Percentiles rank a stretch among this genome's conserved stretches.
phyloP scores from a whole-genome alignment of 2,888 invertebrate species.

The Drosophila borborema region DNA sequence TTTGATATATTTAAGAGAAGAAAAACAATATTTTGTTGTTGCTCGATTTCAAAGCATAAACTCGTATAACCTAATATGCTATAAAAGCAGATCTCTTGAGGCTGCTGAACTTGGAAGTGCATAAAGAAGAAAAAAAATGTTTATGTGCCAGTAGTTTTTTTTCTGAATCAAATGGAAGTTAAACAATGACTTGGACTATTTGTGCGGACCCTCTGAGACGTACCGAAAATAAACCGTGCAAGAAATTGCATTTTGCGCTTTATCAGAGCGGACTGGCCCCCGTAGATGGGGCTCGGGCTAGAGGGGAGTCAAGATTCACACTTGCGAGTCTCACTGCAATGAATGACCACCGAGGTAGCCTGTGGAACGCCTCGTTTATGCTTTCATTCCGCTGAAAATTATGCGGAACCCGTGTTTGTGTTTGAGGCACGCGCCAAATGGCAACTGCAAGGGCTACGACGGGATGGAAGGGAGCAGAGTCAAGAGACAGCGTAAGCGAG shows the following conservation, averaged over 20 bases:
- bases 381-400: constrained; percentile 76
- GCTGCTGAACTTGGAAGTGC: constrained; percentile 10
- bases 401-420: constrained; percentile 77
- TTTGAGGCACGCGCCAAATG: constrained; percentile 72
- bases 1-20: constrained; percentile 5
- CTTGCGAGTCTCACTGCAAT: constrained; percentile 19
- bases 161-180: constrained; percentile 47
- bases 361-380: constrained; percentile 72
- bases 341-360: constrained; percentile 63
- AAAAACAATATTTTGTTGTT: constrained; percentile 13
- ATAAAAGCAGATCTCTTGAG: constrained; percentile 33
- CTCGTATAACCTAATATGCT: constrained; percentile 50
- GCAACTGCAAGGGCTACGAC: constrained; percentile 30
- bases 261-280: constrained; percentile 15
- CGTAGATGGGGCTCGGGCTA: background rate
- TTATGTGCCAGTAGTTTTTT: constrained; percentile 25
- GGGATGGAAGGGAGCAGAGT: background rate
- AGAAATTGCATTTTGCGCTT: constrained; percentile 58
- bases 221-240: constrained; percentile 68
- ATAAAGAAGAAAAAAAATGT: constrained; percentile 20
- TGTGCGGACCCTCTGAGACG: constrained; percentile 24
- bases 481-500: background rate
- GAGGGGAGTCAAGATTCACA: background rate
- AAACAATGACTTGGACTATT: constrained; percentile 52
- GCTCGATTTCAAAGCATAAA: constrained; percentile 26